Evolutionary conservation across 2,797 vertebrate genomes (phyloP).

Genomic region (Enteromius treurensis): DNA sequence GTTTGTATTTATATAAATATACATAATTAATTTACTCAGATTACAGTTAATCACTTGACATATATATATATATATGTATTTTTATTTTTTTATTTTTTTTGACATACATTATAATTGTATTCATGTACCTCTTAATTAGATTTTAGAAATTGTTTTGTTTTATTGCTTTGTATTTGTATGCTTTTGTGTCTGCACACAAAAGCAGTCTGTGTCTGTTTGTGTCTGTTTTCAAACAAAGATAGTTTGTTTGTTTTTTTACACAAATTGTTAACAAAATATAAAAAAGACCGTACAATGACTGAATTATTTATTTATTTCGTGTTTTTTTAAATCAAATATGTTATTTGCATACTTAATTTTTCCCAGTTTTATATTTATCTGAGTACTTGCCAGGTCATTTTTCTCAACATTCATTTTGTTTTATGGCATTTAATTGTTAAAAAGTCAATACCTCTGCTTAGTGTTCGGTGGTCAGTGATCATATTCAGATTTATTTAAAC

Average conservation of each 20-base stretch:
- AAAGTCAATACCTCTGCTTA: constrained; percentile 49
- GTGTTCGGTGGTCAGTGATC: constrained; percentile 53
- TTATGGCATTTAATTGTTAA: constrained; percentile 52
- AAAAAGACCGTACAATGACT: not conserved
- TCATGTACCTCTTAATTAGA: not conserved
- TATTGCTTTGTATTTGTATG: not conserved
- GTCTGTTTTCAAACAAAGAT: too few relatives aligned
- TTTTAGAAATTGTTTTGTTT: not conserved
- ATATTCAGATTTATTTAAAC: constrained; percentile 65
- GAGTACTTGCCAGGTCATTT: not conserved
- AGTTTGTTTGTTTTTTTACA: not conserved
- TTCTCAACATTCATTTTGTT: constrained; percentile 15
- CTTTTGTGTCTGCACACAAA: not conserved
- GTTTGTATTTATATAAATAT: too few relatives aligned
- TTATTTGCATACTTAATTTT: not conserved
- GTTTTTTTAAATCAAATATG: not conserved
- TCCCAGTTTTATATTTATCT: not conserved
- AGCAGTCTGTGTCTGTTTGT: not conserved
- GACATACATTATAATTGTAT: not conserved
- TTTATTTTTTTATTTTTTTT: too few relatives aligned
- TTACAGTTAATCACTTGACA: too few relatives aligned
- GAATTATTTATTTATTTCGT: not conserved
- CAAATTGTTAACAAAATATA: not conserved
- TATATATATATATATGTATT: too few relatives aligned
- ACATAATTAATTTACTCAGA: too few relatives aligned